These are phyloP conservation scores for Phyllostomus discolor DNA, from an alignment of 2,113 vertebrate genomes.

Conservation along the genomic window DNA sequence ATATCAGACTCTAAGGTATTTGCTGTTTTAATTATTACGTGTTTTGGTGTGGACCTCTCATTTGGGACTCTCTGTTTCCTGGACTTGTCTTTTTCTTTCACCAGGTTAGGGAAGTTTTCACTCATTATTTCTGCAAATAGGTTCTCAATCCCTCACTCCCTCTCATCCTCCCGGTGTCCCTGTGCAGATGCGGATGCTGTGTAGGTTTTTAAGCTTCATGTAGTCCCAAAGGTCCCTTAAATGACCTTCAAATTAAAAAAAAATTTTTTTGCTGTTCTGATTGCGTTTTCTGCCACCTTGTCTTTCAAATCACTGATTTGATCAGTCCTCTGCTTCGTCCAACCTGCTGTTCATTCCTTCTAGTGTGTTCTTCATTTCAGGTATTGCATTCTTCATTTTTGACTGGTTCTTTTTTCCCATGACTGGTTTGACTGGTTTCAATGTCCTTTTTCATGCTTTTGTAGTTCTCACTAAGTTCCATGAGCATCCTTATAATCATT, in stretches of 20 bases:
- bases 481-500: background rate
- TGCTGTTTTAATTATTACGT: background rate
- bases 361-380: background rate
- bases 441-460: background rate
- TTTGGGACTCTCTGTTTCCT: background rate
- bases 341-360: background rate
- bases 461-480: background rate
- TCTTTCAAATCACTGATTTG: background rate
- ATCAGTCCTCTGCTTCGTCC: background rate
- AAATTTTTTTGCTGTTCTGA: background rate
- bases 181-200: background rate
- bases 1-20: constrained; percentile 10
- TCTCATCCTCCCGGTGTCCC: background rate
- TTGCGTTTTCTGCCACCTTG: background rate
- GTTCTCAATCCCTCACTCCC: background rate
- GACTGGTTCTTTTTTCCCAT: background rate
- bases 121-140: background rate
- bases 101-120: background rate
- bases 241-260: background rate
- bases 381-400: background rate
- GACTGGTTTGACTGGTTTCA: background rate
- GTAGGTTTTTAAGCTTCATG: background rate
- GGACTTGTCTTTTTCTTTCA: background rate
- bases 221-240: background rate
- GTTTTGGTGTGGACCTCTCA: background rate